A percentile compares a stretch with the other conserved stretches of the same genome.
Evolutionary conservation across 2,797 vertebrate genomes (phyloP).

Genomic region (Sternarchorhynchus goeldii): DNA sequence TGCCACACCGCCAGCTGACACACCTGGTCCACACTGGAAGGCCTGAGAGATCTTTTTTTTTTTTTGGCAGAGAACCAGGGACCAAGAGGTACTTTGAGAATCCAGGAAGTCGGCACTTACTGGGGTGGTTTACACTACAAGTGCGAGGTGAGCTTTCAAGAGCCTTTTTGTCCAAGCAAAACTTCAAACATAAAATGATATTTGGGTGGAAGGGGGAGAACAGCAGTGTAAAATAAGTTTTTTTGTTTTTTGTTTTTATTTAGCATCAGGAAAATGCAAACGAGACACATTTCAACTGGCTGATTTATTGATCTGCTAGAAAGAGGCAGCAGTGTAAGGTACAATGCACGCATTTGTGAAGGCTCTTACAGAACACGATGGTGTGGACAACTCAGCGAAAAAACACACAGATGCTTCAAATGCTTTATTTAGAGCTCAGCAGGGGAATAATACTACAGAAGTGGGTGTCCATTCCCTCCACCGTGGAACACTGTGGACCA

Average conservation of each 20-base stretch:
- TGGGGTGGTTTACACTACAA: slow-evolving; percentile 8
- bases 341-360: slow-evolving; percentile 38
- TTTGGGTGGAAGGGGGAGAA: background rate
- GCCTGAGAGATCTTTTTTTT: slow-evolving; percentile 16
- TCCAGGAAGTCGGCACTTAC: background rate
- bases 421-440: slow-evolving; percentile 50
- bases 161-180: slow-evolving; percentile 15
- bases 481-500: background rate
- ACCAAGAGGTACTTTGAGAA: slow-evolving; percentile 1
- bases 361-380: slow-evolving; percentile 37
- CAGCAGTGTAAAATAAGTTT: slow-evolving; percentile 8
- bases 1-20: background rate
- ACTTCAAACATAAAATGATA: slow-evolving; percentile 4
- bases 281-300: slow-evolving; percentile 39
- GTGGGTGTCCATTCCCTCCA: slow-evolving; percentile 36
- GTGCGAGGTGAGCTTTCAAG: slow-evolving; percentile 14
- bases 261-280: slow-evolving; percentile 44
- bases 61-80: slow-evolving; percentile 7
- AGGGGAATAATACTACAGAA: slow-evolving; percentile 33
- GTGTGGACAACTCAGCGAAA: slow-evolving; percentile 46
- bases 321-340: slow-evolving; percentile 41
- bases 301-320: slow-evolving; percentile 54
- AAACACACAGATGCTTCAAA: slow-evolving; percentile 54
- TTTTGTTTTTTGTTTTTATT: slow-evolving; percentile 3
- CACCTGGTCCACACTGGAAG: slow-evolving; percentile 14